phyloP scores from a whole-genome alignment of 2,888 invertebrate species.

The Euzophera pinguis region DNA sequence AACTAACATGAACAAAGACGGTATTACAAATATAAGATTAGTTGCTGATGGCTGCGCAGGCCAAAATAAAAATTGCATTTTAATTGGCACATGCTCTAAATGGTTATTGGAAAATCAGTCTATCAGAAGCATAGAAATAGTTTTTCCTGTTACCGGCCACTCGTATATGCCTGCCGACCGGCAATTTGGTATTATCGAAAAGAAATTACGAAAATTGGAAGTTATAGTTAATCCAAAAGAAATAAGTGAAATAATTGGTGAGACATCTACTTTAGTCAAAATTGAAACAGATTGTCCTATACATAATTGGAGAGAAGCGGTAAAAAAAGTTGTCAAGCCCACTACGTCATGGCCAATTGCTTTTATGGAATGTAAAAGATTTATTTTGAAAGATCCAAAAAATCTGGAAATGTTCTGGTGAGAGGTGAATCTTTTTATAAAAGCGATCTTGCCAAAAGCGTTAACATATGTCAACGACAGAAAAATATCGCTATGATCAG shows the following conservation, averaged over 20 bases:
- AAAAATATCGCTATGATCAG: slow-evolving; percentile 19
- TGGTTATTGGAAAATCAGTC: not conserved
- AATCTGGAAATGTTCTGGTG: slow-evolving; percentile 19
- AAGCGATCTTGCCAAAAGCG: slow-evolving; percentile 15
- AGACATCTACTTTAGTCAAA: slow-evolving; percentile 19
- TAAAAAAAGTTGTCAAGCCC: slow-evolving; percentile 18
- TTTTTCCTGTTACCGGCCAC: slow-evolving; percentile 6
- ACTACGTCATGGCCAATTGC: slow-evolving; percentile 19
- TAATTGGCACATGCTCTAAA: slow-evolving; percentile 1
- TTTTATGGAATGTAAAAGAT: slow-evolving; percentile 24
- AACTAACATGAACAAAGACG: not conserved
- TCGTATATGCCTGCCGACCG: slow-evolving; percentile 16
- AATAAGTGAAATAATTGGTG: too few species aligned
- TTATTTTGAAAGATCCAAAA: slow-evolving; percentile 19
- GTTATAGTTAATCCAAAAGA: slow-evolving; percentile 15
- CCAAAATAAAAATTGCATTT: slow-evolving; percentile 7
- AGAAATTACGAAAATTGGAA: slow-evolving; percentile 23
- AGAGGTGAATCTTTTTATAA: slow-evolving; percentile 21
- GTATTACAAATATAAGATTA: slow-evolving; percentile 1
- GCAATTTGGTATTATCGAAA: slow-evolving; percentile 20
- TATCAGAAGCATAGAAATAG: slow-evolving; percentile 8
- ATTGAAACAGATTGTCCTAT: slow-evolving; percentile 21
- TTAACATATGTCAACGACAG: slow-evolving; percentile 17
- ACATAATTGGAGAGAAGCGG: slow-evolving; percentile 18
- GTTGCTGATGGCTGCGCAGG: slow-evolving; percentile 13